Evolutionary conservation across 2,797 vertebrate species (phyloP), one percentile per base, ranked within the genome.

Genomic region (Echiichthys vipera): DNA sequence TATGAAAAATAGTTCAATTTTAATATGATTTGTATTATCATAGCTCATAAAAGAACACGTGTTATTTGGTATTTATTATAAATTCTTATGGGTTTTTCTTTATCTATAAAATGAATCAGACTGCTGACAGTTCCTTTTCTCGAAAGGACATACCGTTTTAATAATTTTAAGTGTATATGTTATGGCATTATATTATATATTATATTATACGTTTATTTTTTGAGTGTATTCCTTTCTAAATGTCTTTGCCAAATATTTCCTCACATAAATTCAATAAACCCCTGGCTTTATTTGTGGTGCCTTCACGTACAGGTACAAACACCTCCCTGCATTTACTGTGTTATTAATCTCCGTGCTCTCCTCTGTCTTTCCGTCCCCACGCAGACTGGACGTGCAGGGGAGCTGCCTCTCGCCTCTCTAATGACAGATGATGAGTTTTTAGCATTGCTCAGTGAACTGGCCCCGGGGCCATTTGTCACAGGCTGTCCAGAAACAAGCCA

Each of bases 401-500:
- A n/a, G 50, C 62, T 20, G 40, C 51, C 34, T 4, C 39, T 1
- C 5, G 4, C 40, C 74, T 50, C 61, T 51, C 59, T 90, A 82
- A 88, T 85, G 86, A 85, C 87, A 88, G 82, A 88, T 91, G 86
- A 93, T 77, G 86, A 78, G 80, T 84, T 89, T 82, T 81, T 65
- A 89, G 85, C 87, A 34, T 30, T 54, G 88, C 80, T 91, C 78
- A 51, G 65, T 85, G 84, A 86, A 81, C 70, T 68, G 87, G 80
- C 70, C 73, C 70, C 69, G 71, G 66, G 83, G 89, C 82, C 85
- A 93, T 93, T 90, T 84, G 85, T 94, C 92, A 91, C 85, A 79
- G 71, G 69, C 84, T 92, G 92, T 93, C 93, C 90, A 89, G 65
- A 85, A 91, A 71, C 76, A 84, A 93, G 84, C 84, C 84, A 82